Percentiles rank a stretch among this genome's conserved stretches.
Evolutionary conservation across 92 coral and sea anemone species (phyloP).

Genomic region (Palythoa grandiflora): DNA sequence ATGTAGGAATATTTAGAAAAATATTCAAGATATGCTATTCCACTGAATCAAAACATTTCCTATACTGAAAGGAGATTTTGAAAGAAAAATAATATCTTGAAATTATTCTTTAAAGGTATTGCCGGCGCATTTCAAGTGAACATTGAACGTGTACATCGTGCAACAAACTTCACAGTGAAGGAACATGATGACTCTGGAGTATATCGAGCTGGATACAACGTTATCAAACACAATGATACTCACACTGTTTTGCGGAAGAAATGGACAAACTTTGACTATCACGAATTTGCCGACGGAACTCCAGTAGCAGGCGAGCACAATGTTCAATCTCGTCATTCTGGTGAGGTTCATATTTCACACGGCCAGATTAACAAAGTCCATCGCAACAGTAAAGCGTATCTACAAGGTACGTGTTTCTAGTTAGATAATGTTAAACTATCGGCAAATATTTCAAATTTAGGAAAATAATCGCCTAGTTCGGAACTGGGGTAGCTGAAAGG

Average conservation of each 20-base stretch:
- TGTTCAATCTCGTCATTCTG: slow-evolving; percentile 74
- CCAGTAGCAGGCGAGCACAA: slow-evolving; percentile 86
- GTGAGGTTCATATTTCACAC: slow-evolving; percentile 71
- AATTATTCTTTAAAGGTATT: slow-evolving; percentile 57
- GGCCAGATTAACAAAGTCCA: slow-evolving; percentile 75
- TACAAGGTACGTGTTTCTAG: slow-evolving; percentile 17
- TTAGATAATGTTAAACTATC: neutral
- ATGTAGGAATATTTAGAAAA: no score
- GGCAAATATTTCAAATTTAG: neutral
- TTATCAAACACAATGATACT: slow-evolving; percentile 70
- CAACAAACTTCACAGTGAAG: slow-evolving; percentile 54
- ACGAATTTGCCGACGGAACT: slow-evolving; percentile 86
- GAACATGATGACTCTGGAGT: slow-evolving; percentile 96
- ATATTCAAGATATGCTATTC: no score
- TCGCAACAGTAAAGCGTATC: slow-evolving; percentile 71
- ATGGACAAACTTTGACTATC: slow-evolving; percentile 91
- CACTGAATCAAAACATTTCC: no score
- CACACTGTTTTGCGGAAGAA: slow-evolving; percentile 78
- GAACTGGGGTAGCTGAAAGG: no score
- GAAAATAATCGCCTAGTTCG: no score
- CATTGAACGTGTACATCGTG: slow-evolving; percentile 46
- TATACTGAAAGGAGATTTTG: no score
- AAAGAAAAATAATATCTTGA: neutral
- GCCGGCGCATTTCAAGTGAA: slow-evolving; percentile 86
- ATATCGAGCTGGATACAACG: slow-evolving; percentile 77